Evolutionary conservation across 2,888 invertebrate genomes (phyloP).

Genomic region (Diarsia rubi): DNA sequence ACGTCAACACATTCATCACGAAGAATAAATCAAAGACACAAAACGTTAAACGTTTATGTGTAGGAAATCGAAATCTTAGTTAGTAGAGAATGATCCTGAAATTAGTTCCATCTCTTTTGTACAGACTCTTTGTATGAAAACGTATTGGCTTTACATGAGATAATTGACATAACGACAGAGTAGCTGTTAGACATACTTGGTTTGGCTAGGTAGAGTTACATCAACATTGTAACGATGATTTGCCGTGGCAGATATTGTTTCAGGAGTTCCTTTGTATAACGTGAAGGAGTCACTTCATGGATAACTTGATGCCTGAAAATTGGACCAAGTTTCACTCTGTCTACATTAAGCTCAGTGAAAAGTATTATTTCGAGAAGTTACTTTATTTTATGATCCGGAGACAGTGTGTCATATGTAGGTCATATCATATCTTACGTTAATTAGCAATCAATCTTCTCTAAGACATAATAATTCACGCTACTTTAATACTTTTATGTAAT

Average conservation of each 20-base stretch:
- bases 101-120: constrained; percentile 15
- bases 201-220: background rate
- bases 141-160: background rate
- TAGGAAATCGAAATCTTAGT: constrained; percentile 4
- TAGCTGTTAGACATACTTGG: background rate
- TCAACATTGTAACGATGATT: background rate
- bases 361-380: background rate
- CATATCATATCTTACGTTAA: background rate
- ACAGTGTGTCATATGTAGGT: background rate
- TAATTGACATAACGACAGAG: constrained; percentile 15
- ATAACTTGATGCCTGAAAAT: background rate
- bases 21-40: constrained; percentile 6
- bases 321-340: background rate
- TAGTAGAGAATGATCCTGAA: constrained; percentile 20
- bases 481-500: background rate
- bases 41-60: background rate
- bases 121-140: constrained; percentile 16
- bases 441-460: background rate
- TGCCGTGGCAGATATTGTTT: background rate
- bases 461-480: background rate
- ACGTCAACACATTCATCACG: background rate
- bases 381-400: too few relatives aligned
- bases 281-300: background rate
- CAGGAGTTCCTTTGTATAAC: background rate
- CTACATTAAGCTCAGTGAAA: too few relatives aligned